Conservation (phyloP, 2,113 vertebrate genomes). For the Cebus imitator region DNA sequence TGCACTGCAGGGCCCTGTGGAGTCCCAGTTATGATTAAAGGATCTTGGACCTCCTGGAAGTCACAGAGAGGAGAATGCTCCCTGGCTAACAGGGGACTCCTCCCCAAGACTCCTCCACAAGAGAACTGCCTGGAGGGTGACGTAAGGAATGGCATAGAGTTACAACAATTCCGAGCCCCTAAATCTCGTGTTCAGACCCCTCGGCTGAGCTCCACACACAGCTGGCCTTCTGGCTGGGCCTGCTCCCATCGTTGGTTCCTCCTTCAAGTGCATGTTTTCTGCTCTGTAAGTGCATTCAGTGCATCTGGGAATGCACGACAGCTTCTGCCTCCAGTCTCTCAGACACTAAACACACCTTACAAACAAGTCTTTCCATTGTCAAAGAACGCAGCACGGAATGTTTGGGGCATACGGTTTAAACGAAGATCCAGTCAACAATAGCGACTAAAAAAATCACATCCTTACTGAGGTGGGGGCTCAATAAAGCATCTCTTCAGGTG, state of each 20-base stretch:
- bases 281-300: neutral
- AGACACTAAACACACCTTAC: neutral
- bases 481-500: neutral
- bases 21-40: neutral
- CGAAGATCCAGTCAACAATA: neutral
- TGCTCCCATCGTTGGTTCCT: slow-evolving; percentile 38
- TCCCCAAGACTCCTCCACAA: neutral
- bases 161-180: neutral
- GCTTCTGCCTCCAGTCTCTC: neutral
- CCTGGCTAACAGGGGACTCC: neutral
- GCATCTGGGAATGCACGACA: neutral
- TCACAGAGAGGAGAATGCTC: neutral
- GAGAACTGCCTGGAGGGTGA: neutral
- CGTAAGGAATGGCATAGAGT: neutral
- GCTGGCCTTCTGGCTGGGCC: slow-evolving; percentile 41
- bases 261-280: slow-evolving; percentile 43
- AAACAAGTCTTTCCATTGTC: slow-evolving; percentile 22
- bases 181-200: slow-evolving; percentile 54
- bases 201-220: slow-evolving; percentile 50
- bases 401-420: neutral
- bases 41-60: neutral
- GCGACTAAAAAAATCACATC: neutral
- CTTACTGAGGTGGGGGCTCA: neutral
- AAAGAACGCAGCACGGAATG: neutral
- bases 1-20: neutral